phyloP scores from a whole-genome alignment of 2,797 vertebrate species.

The Tinamus major region DNA sequence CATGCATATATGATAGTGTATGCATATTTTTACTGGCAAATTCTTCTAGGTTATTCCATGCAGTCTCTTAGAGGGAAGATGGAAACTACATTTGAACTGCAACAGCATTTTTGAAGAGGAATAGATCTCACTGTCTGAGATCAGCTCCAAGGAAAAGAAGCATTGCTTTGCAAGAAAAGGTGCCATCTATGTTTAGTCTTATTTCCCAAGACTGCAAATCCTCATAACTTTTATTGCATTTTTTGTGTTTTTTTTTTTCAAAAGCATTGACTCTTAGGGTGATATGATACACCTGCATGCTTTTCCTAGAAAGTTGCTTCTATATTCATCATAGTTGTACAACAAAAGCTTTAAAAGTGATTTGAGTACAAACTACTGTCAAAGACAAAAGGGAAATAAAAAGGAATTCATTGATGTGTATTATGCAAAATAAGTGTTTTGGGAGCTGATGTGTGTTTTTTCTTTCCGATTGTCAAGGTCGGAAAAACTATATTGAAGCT shows the following conservation, averaged over 20 bases:
- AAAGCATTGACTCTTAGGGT: not conserved
- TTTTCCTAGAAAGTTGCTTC: not conserved
- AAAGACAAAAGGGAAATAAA: not conserved
- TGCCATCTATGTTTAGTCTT: not conserved
- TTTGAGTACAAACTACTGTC: not conserved
- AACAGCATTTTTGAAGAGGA: not conserved
- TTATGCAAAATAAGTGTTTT: not conserved
- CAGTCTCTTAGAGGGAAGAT: not conserved
- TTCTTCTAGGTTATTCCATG: not conserved
- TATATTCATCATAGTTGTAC: not conserved
- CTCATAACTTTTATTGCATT: not conserved
- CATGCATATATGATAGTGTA: not conserved
- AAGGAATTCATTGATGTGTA: not conserved
- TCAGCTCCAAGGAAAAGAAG: not conserved
- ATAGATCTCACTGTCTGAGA: not conserved
- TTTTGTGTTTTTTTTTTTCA: not conserved
- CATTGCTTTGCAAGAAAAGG: not conserved
- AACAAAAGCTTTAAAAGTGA: not conserved
- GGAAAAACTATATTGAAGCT: not conserved
- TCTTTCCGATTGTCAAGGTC: not conserved
- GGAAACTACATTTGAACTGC: not conserved
- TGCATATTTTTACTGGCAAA: not conserved
- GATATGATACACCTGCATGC: not conserved
- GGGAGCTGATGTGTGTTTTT: not conserved
- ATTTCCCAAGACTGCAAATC: not conserved